Conservation (phyloP, 2,797 vertebrate species). For the Petrocephalus schoutedeni region DNA sequence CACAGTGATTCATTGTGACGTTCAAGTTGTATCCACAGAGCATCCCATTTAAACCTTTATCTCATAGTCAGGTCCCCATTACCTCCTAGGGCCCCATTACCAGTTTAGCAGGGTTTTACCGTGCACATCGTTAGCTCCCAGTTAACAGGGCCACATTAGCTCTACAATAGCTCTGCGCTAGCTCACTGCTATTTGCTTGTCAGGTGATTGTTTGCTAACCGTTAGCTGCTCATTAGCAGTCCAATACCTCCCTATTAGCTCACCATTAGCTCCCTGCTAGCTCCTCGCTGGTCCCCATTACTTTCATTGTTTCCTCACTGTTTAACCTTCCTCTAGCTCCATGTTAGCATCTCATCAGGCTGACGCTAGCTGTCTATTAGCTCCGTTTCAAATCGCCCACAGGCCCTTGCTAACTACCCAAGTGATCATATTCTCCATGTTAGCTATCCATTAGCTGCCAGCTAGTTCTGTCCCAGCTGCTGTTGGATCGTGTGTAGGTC, state of each 20-base stretch:
- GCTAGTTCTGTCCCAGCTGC: no score
- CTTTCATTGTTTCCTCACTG: neutral
- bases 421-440: neutral
- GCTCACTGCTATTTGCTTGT: neutral
- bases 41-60: neutral
- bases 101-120: neutral
- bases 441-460: neutral
- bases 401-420: neutral
- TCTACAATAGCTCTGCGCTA: neutral
- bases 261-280: neutral
- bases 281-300: neutral
- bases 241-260: neutral
- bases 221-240: neutral
- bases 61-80: neutral
- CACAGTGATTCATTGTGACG: neutral
- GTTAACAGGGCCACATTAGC: neutral
- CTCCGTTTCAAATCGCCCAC: neutral
- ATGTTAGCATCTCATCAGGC: neutral
- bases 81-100: neutral
- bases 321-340: neutral
- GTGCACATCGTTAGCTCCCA: neutral
- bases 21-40: neutral
- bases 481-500: neutral
- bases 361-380: neutral
- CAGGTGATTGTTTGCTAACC: neutral